These are phyloP conservation scores for Patella ulyssiponensis DNA, from an alignment of 2,888 invertebrate genomes.

Conservation along the genomic window DNA sequence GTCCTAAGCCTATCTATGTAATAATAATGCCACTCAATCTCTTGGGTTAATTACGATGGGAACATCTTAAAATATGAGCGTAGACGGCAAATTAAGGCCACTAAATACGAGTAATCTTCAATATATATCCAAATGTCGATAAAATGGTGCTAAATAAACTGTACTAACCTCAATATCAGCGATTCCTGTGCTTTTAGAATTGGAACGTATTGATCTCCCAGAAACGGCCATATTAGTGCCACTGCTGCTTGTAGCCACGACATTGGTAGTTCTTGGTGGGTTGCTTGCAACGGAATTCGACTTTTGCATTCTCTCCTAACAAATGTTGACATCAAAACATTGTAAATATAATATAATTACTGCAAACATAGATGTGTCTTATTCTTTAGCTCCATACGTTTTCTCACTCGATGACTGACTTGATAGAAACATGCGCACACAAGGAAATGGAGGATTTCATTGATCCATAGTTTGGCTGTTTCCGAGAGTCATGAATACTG, in stretches of 20 bases:
- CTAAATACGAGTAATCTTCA: too few species aligned
- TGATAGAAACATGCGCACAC: slow-evolving; percentile 11
- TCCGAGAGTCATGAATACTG: slow-evolving; percentile 1
- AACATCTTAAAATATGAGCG: too few species aligned
- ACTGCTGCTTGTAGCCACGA: slow-evolving; percentile 15
- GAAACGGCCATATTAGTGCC: slow-evolving; percentile 52
- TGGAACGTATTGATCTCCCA: slow-evolving; percentile 57
- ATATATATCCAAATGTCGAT: neutral
- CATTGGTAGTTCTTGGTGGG: slow-evolving; percentile 8
- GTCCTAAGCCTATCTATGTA: too few species aligned
- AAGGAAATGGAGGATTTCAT: slow-evolving; percentile 1
- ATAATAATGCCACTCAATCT: too few species aligned
- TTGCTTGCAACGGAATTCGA: slow-evolving; percentile 11
- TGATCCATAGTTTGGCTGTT: slow-evolving; percentile 11
- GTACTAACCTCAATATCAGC: slow-evolving; percentile 52
- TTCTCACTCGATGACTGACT: neutral
- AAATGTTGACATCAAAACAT: slow-evolving; percentile 5
- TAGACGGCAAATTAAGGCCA: too few species aligned
- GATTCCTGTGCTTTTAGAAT: slow-evolving; percentile 62
- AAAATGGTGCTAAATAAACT: neutral
- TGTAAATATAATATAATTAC: too few species aligned
- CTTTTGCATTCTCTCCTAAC: slow-evolving; percentile 14
- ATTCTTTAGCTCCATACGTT: too few species aligned
- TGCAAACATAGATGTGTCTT: too few species aligned
- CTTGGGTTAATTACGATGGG: too few species aligned